Conservation (phyloP, 1,140 invertebrate genomes). For the Helicoverpa zea region DNA sequence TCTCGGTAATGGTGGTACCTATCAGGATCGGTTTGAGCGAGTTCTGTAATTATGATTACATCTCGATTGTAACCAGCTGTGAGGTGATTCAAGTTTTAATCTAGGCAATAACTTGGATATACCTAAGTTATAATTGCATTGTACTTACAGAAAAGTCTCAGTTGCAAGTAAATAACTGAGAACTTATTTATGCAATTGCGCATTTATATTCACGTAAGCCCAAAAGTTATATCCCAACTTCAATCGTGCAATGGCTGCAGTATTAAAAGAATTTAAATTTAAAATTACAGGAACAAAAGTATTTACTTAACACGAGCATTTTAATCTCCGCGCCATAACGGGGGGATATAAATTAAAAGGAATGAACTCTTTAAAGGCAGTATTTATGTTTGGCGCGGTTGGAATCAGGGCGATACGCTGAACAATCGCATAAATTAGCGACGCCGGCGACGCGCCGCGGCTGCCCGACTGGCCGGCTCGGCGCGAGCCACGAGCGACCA, state of each 20-base stretch:
- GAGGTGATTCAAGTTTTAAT: background rate
- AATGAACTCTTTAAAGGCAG: constrained; percentile 41
- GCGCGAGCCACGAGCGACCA: background rate
- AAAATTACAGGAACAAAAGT: constrained; percentile 14
- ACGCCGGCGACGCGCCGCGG: constrained; percentile 12
- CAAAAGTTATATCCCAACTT: background rate
- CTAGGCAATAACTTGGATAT: background rate
- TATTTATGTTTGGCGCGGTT: constrained; percentile 39
- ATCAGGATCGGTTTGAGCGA: background rate
- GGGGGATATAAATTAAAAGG: constrained; percentile 42
- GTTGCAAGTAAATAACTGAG: too few species aligned
- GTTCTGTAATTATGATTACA: constrained; percentile 10
- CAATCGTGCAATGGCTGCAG: background rate
- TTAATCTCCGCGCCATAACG: constrained; percentile 3
- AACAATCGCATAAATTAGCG: constrained; percentile 47
- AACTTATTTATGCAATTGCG: background rate
- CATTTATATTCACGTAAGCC: background rate
- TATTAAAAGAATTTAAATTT: background rate
- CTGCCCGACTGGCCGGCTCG: background rate
- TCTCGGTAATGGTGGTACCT: background rate
- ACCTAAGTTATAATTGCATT: background rate
- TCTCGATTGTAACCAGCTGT: background rate
- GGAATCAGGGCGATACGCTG: constrained; percentile 30
- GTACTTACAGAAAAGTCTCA: background rate
- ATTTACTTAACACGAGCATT: constrained; percentile 24